Conservation (phyloP, 37 sponge, comb jelly and placozoan species). For the Beroe ovata region DNA sequence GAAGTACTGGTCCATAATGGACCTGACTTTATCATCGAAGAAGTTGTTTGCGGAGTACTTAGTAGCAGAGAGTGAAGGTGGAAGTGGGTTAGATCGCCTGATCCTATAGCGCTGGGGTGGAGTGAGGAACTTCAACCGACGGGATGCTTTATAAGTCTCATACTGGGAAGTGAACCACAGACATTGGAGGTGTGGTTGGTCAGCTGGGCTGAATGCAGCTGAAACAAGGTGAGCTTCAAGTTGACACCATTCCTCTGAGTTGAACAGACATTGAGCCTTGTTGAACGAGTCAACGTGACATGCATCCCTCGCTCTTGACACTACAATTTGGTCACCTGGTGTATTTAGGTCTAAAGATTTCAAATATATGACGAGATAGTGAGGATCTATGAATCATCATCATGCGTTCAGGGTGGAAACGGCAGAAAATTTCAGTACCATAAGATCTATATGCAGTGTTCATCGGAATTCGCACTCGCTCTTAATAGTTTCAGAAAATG, state of each 20-base stretch:
- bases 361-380: no score
- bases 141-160: not conserved
- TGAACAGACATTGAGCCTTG: not conserved
- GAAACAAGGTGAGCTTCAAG: not conserved
- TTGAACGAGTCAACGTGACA: not conserved
- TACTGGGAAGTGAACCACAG: slow-evolving; percentile 13
- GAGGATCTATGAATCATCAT: no score
- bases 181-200: slow-evolving; percentile 12
- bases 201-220: not conserved
- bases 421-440: no score
- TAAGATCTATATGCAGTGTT: no score
- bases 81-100: slow-evolving; percentile 4
- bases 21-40: not conserved
- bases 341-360: no score
- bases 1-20: not conserved
- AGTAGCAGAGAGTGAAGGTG: slow-evolving; percentile 2
- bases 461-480: no score
- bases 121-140: not conserved
- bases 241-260: not conserved
- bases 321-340: no score
- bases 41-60: slow-evolving; percentile 31
- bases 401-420: no score
- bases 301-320: not conserved
- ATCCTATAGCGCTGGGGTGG: slow-evolving; percentile 31
- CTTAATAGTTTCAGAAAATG: no score